Conservation (phyloP, 64 coral and sea anemone species). For the Pocillopora damicornis region DNA sequence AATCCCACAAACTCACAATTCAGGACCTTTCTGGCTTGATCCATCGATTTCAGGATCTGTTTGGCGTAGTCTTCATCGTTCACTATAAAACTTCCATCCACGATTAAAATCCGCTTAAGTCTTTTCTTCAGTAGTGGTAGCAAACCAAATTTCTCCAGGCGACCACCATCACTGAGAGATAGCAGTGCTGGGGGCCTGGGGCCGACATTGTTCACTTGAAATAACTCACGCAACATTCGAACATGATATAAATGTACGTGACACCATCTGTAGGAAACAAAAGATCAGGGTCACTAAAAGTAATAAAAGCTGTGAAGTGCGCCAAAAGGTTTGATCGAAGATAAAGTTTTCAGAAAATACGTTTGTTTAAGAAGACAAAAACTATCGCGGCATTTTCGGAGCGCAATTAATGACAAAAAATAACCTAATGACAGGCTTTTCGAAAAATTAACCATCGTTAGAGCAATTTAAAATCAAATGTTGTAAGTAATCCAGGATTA, state of each 20-base stretch:
- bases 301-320: background rate
- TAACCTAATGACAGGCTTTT: too few relatives aligned
- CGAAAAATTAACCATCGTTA: too few relatives aligned
- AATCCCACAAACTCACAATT: slow-evolving; percentile 80
- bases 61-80: slow-evolving; percentile 50
- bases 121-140: slow-evolving; percentile 70
- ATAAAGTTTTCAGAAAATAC: background rate
- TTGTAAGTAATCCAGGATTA: too few relatives aligned
- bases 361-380: too few relatives aligned
- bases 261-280: slow-evolving; percentile 58
- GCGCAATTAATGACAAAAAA: too few relatives aligned
- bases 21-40: slow-evolving; percentile 59
- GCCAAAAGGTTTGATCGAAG: too few relatives aligned
- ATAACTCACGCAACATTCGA: slow-evolving; percentile 70
- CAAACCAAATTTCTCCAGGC: slow-evolving; percentile 86
- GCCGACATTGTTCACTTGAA: slow-evolving; percentile 71
- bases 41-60: slow-evolving; percentile 65
- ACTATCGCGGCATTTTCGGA: too few relatives aligned
- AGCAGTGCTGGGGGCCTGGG: slow-evolving; percentile 74
- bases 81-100: slow-evolving; percentile 75
- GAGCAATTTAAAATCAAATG: too few relatives aligned
- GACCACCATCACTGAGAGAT: slow-evolving; percentile 73
- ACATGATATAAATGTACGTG: slow-evolving; percentile 88
- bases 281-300: background rate
- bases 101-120: slow-evolving; percentile 70